These are phyloP conservation scores for Malacoraja senta DNA, from an alignment of 2,797 vertebrate genomes.

Conservation along the genomic window DNA sequence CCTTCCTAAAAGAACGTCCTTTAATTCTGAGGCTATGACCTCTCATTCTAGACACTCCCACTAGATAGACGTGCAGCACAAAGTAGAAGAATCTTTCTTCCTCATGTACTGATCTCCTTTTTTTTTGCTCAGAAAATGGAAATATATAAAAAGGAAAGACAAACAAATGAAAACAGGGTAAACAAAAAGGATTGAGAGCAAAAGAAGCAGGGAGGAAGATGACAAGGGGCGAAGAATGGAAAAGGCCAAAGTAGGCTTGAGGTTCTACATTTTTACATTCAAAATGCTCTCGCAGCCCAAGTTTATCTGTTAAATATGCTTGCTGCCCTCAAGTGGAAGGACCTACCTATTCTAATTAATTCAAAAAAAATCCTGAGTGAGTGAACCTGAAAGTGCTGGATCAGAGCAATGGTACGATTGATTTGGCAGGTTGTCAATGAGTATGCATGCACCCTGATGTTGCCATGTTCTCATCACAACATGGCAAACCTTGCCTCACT, in stretches of 20 bases:
- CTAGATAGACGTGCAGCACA: background rate
- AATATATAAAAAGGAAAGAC: background rate
- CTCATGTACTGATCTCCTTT: background rate
- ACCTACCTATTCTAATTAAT: background rate
- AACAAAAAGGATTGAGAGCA: background rate
- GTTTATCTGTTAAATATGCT: background rate
- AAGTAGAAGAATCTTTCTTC: background rate
- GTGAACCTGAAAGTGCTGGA: background rate
- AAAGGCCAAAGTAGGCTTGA: background rate
- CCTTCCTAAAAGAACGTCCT: no score
- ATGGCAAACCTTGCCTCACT: background rate
- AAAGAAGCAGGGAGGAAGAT: background rate
- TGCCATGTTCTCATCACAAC: background rate
- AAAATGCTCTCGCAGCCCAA: background rate
- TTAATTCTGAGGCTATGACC: no score
- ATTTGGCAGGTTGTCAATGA: background rate
- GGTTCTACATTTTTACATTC: background rate
- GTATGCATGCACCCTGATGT: background rate
- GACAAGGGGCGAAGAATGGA: background rate
- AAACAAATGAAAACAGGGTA: background rate
- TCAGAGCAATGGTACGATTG: background rate
- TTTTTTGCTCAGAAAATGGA: background rate
- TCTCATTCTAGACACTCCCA: no score
- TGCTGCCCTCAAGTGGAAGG: background rate
- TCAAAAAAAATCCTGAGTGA: background rate